These are phyloP conservation scores for Beris chalybata DNA, from an alignment of 2,888 invertebrate species.

Conservation along the genomic window DNA sequence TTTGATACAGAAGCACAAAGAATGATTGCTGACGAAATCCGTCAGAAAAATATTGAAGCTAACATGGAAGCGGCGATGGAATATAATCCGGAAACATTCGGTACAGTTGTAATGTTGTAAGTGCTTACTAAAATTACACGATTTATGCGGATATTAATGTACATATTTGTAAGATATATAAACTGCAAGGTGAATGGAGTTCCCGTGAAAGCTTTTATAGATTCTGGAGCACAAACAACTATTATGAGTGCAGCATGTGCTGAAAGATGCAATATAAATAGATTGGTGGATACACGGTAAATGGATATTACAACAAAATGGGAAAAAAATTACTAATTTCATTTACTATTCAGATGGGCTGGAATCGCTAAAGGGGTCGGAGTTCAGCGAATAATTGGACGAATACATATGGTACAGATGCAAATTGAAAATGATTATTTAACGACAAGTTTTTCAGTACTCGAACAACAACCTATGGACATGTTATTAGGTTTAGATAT, in stretches of 20 bases:
- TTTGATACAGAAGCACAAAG: constrained; percentile 95
- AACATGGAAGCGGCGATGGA: constrained; percentile 99
- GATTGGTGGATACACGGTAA: constrained; percentile 78
- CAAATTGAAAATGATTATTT: constrained; percentile 93
- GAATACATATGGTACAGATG: constrained; percentile 96
- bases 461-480: constrained; percentile 97
- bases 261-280: constrained; percentile 89
- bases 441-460: constrained; percentile 93
- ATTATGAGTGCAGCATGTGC: constrained; percentile 98
- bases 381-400: constrained; percentile 91
- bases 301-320: not conserved
- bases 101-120: constrained; percentile 93
- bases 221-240: constrained; percentile 96
- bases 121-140: constrained; percentile 36
- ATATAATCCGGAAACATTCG: constrained; percentile 97
- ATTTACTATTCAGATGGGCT: constrained; percentile 68
- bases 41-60: constrained; percentile 93
- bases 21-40: constrained; percentile 93
- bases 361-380: constrained; percentile 98
- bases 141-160: not conserved
- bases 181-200: constrained; percentile 96
- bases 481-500: constrained; percentile 97
- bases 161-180: constrained; percentile 64
- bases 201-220: constrained; percentile 97
- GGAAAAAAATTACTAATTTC: not conserved